These are phyloP conservation scores for Mirounga angustirostris DNA, from an alignment of 2,113 vertebrate species.

Conservation along the genomic window DNA sequence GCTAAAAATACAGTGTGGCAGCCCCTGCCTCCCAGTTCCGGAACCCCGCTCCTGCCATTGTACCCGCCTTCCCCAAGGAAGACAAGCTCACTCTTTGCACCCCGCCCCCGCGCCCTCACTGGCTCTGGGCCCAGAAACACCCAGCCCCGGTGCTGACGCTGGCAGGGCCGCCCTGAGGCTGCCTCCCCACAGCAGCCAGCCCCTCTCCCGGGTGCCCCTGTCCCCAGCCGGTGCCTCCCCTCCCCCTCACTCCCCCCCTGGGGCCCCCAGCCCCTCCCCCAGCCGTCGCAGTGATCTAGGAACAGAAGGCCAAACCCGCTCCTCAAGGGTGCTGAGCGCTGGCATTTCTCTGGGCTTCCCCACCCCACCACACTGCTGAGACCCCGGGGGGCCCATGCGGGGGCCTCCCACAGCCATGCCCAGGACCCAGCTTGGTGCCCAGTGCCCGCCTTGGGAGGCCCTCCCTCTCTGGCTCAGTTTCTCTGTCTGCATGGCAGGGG, in stretches of 20 bases:
- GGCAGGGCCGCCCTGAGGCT: not conserved
- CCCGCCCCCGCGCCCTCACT: not conserved
- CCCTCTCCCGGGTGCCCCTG: accelerated
- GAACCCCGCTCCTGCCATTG: constrained; percentile 45
- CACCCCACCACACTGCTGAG: accelerated
- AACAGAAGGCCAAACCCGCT: not conserved
- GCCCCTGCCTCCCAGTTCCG: constrained; percentile 73
- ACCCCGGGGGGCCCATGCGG: accelerated
- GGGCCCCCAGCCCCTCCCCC: not conserved
- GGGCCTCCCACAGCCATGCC: not conserved
- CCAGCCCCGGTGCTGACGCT: not conserved
- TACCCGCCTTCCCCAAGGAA: not conserved
- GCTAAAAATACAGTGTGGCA: constrained; percentile 76
- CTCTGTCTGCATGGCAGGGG: not conserved
- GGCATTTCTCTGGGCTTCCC: not conserved
- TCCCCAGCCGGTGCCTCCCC: not conserved
- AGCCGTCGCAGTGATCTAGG: too few relatives aligned
- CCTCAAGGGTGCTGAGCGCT: not conserved
- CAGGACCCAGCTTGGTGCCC: not conserved
- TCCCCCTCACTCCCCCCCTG: accelerated
- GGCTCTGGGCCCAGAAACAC: constrained; percentile 33
- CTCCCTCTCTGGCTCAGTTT: not conserved
- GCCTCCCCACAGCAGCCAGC: not conserved
- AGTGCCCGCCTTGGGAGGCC: not conserved
- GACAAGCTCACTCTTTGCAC: not conserved